Conservation (phyloP, 1,140 invertebrate species). For the Mya arenaria region DNA sequence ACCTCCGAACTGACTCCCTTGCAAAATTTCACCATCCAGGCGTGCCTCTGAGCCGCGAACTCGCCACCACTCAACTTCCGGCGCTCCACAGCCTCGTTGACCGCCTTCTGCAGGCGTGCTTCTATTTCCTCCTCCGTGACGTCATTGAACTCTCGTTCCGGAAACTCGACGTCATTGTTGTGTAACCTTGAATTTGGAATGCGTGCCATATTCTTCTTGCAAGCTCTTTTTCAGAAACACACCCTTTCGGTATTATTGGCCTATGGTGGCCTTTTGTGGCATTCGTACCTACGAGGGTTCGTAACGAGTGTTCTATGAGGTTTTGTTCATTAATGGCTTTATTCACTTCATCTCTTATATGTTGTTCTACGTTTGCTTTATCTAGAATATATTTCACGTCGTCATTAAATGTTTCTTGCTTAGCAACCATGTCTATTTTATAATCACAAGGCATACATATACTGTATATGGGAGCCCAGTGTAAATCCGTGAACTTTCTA, state of each 20-base stretch:
- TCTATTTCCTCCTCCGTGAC: not conserved
- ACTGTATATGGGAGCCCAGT: constrained; percentile 39
- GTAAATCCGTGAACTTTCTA: not conserved
- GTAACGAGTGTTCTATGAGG: not conserved
- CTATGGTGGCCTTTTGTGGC: constrained; percentile 27
- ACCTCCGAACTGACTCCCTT: not conserved
- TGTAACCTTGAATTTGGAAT: constrained; percentile 42
- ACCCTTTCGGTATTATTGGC: constrained; percentile 4
- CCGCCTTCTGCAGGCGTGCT: not conserved
- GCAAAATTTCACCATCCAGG: constrained; percentile 18
- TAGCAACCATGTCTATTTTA: constrained; percentile 13
- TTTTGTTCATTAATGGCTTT: not conserved
- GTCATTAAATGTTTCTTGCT: constrained; percentile 47
- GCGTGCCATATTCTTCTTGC: constrained; percentile 27
- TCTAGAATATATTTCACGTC: constrained; percentile 36
- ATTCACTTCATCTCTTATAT: not conserved
- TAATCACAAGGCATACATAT: constrained; percentile 20
- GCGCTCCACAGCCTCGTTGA: not conserved
- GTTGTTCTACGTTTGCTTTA: not conserved
- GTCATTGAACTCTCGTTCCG: not conserved
- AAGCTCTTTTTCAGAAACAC: constrained; percentile 11
- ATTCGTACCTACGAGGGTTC: constrained; percentile 15
- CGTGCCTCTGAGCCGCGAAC: constrained; percentile 11
- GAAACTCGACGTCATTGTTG: constrained; percentile 18
- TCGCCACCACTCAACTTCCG: not conserved